Conservation (phyloP, 2,113 vertebrate genomes). For the Corydoras maculifer region DNA sequence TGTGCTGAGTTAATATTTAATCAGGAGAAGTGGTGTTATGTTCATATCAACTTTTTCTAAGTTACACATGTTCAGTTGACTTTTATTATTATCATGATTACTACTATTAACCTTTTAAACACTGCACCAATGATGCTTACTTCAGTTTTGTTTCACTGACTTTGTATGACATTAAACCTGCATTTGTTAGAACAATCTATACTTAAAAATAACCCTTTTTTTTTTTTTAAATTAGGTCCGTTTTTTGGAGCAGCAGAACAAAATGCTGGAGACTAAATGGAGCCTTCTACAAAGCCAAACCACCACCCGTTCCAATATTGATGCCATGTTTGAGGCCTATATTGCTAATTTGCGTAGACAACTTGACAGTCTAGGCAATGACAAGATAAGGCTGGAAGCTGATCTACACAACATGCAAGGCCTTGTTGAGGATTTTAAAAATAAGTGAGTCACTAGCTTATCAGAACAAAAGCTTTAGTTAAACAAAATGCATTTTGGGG, state of each 20-base stretch:
- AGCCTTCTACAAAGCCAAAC: slow-evolving; percentile 83
- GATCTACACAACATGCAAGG: slow-evolving; percentile 82
- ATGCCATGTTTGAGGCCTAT: slow-evolving; percentile 78
- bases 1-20: too few relatives aligned
- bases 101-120: too few relatives aligned
- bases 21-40: too few relatives aligned
- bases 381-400: slow-evolving; percentile 78
- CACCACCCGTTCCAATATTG: slow-evolving; percentile 66
- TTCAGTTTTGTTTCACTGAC: too few relatives aligned
- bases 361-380: slow-evolving; percentile 71
- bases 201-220: not conserved
- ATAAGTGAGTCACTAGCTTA: slow-evolving; percentile 69
- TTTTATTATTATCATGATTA: too few relatives aligned
- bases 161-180: too few relatives aligned
- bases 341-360: slow-evolving; percentile 78
- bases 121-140: too few relatives aligned
- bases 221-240: slow-evolving; percentile 69
- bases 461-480: too few relatives aligned
- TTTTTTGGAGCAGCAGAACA: slow-evolving; percentile 94
- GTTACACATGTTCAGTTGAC: too few relatives aligned
- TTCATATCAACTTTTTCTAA: too few relatives aligned
- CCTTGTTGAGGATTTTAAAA: slow-evolving; percentile 88
- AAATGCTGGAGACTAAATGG: slow-evolving; percentile 96
- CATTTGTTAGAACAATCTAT: too few relatives aligned
- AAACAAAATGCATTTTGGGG: too few relatives aligned